Evolutionary conservation across 1,140 invertebrate genomes (phyloP).

Genomic region (Spodoptera litura): DNA sequence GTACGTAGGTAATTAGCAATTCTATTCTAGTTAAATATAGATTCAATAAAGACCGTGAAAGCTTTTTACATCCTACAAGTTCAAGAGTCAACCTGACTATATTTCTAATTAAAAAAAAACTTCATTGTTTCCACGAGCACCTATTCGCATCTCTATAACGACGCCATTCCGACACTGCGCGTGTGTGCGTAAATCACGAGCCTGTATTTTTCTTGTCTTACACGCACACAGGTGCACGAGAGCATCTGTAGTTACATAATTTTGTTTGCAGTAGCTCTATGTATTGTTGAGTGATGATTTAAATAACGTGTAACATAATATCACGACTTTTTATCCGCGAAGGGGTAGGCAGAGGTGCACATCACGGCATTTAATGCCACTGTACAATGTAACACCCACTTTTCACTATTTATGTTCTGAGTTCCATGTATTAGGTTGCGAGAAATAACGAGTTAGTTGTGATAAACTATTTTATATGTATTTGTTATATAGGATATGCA

Average conservation of each 20-base stretch:
- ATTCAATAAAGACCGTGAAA: too few species aligned
- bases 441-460: too few species aligned
- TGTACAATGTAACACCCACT: too few species aligned
- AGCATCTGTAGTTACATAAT: conserved; percentile 40
- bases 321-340: too few species aligned
- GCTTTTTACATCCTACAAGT: conserved; percentile 15
- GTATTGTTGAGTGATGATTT: conserved; percentile 3
- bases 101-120: conserved; percentile 34
- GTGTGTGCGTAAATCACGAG: conserved; percentile 50
- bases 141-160: conserved; percentile 50
- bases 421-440: too few species aligned
- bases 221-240: background rate
- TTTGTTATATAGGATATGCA: too few species aligned
- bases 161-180: conserved; percentile 11
- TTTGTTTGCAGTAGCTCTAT: conserved; percentile 24
- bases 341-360: too few species aligned
- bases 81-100: conserved; percentile 31
- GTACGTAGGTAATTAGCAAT: too few species aligned
- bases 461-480: too few species aligned
- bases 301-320: background rate
- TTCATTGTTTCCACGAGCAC: conserved; percentile 31
- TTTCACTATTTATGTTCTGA: too few species aligned
- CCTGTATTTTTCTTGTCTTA: conserved; percentile 39
- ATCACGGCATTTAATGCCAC: too few species aligned
- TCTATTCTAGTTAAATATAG: too few species aligned